Evolutionary conservation across 2,113 vertebrate species (phyloP), one percentile per base, ranked within the genome.

Genomic region (Lethenteron reissneri): DNA sequence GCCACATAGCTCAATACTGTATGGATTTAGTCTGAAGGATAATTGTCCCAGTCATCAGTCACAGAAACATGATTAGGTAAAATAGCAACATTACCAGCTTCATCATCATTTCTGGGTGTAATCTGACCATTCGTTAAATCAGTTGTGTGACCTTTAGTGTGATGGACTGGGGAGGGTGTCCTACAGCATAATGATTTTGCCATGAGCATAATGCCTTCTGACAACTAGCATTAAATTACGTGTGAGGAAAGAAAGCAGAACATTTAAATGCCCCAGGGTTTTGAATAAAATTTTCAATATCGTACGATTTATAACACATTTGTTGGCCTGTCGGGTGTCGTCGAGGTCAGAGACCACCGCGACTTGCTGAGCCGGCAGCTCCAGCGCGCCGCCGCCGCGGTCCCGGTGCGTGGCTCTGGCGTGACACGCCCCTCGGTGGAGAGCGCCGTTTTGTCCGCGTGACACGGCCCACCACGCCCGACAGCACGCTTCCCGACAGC

Each of bases 1-100:
- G 64, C 64, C n/a, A 25, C n/a, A 17, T 25, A 68, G 64, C 64
- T 68, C 64, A 68, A 68, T 68, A 68, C 25, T 25, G 64, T 68
- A 68, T 68, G 64, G 64, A 68, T 68, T 68, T 68, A n/a, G 64
- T 8, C 25, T 68, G 64, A 68, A 68, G 64, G 64, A 68, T 68
- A 68, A 68, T 68, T 68, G 11, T 68, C 64, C 11, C n/a, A 68
- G 64, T 68, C 64, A 68, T 68, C 64, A 68, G 64, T 68, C 64
- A 68, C 64, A 68, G 64, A 25, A 68, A 25, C 64, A 68, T 25
- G 64, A 68, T 68, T 68, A 68, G 64, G 64, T 68, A 68, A 68
- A 68, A 68, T 68, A 68, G 64, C 64, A 68, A 68, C 64, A 68
- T 68, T 68, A 68, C 64, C 64, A 68, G 25, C 64, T 68, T 68